Evolutionary conservation across 1,140 invertebrate species (phyloP).

Genomic region (Lasioglossum baleicum): DNA sequence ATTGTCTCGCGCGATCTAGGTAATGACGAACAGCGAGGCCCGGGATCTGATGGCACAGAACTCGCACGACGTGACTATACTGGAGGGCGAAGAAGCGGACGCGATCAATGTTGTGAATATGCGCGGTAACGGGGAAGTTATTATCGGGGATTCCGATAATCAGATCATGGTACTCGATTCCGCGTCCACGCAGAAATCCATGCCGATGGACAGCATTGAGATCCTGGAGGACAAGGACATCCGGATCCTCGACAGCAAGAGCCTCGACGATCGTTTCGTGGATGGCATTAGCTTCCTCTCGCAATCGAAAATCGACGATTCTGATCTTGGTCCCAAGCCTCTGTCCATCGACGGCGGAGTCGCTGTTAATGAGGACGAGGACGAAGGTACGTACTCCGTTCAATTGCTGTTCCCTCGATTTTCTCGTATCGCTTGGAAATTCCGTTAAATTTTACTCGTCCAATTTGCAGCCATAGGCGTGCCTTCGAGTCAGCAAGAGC

Average conservation of each 20-base stretch:
- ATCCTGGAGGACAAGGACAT: conserved; percentile 74
- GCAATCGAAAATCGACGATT: conserved; percentile 73
- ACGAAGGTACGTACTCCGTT: conserved; percentile 54
- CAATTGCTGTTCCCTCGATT: neutral
- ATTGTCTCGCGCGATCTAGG: conserved; percentile 57
- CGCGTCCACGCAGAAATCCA: conserved; percentile 60
- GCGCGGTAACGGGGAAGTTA: conserved; percentile 55
- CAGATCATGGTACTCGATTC: conserved; percentile 73
- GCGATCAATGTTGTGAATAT: conserved; percentile 72
- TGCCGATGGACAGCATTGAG: conserved; percentile 67
- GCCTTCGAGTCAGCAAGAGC: conserved; percentile 56
- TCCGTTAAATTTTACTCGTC: no score
- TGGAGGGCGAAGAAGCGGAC: conserved; percentile 74
- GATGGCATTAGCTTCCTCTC: conserved; percentile 70
- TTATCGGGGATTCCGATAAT: conserved; percentile 65
- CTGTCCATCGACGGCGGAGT: conserved; percentile 51
- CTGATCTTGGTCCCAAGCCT: conserved; percentile 68
- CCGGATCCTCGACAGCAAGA: conserved; percentile 69
- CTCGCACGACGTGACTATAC: conserved; percentile 76
- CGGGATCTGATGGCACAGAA: conserved; percentile 78
- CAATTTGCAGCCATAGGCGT: conserved; percentile 43
- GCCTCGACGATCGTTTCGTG: conserved; percentile 69
- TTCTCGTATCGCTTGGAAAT: no score
- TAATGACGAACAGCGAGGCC: conserved; percentile 78
- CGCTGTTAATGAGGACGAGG: conserved; percentile 48